Percentiles rank a stretch among this genome's conserved stretches.
Conservation (phyloP, 1,140 invertebrate genomes). For the Drosophila ficusphila region DNA sequence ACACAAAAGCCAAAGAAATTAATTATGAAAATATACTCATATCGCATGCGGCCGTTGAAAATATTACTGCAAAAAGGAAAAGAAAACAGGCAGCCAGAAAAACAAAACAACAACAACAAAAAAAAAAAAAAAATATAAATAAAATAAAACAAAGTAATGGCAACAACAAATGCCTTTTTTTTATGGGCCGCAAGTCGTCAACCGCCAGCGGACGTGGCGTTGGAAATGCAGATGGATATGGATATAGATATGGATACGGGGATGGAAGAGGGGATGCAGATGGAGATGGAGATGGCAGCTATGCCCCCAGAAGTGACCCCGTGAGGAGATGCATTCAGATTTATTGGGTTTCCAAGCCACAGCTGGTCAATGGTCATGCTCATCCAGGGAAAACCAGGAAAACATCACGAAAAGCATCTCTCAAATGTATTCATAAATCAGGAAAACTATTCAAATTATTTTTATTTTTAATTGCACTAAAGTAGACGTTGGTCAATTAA, state of each 20-base stretch:
- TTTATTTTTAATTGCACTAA: neutral
- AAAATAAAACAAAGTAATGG: constrained; percentile 32
- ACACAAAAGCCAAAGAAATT: constrained; percentile 53
- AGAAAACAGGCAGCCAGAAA: neutral
- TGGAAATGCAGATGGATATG: constrained; percentile 15
- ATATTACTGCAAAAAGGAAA: constrained; percentile 11
- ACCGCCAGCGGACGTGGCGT: constrained; percentile 17
- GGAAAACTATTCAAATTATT: neutral
- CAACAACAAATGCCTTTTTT: constrained; percentile 34
- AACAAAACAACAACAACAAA: neutral
- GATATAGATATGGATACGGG: neutral
- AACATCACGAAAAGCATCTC: neutral
- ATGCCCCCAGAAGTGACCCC: constrained; percentile 42
- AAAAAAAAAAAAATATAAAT: too few species aligned
- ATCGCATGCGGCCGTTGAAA: constrained; percentile 35
- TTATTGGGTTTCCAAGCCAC: constrained; percentile 42
- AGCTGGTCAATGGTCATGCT: neutral
- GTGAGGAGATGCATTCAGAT: constrained; percentile 26
- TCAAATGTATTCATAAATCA: neutral
- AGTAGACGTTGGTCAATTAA: neutral
- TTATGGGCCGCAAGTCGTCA: constrained; percentile 37
- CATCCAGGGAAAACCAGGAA: neutral
- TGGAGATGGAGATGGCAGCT: neutral
- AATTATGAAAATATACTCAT: constrained; percentile 61
- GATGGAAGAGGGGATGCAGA: neutral